phyloP scores from a whole-genome alignment of 2,888 invertebrate genomes.

The Drosophila ustulata region DNA sequence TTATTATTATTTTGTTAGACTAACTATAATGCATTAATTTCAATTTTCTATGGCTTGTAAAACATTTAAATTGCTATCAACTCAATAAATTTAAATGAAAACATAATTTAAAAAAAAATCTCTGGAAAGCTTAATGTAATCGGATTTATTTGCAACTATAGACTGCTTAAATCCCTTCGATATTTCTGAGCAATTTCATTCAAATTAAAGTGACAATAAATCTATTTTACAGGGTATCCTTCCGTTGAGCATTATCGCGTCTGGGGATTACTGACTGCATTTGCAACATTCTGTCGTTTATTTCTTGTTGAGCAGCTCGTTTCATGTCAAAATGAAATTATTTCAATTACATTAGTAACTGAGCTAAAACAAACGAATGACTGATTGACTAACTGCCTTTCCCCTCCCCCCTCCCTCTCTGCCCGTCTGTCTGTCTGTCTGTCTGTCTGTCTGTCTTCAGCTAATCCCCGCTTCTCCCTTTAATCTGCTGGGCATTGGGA shows the following conservation, averaged over 20 bases:
- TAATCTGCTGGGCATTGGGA: slow-evolving; percentile 25
- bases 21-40: too few species aligned
- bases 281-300: slow-evolving; percentile 34
- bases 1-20: too few species aligned
- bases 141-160: too few species aligned
- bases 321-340: slow-evolving; percentile 73
- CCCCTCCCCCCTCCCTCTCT: background rate
- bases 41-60: too few species aligned
- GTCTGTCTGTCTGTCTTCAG: slow-evolving; percentile 6
- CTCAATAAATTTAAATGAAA: too few species aligned
- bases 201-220: too few species aligned
- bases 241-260: background rate
- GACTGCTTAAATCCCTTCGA: too few species aligned
- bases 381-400: background rate
- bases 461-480: slow-evolving; percentile 18
- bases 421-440: background rate
- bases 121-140: too few species aligned
- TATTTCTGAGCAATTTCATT: too few species aligned
- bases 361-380: slow-evolving; percentile 47
- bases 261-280: slow-evolving; percentile 15
- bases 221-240: slow-evolving; percentile 7
- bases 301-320: slow-evolving; percentile 46
- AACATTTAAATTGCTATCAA: too few species aligned
- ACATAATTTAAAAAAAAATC: too few species aligned
- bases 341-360: slow-evolving; percentile 76